phyloP scores from a whole-genome alignment of 2,113 vertebrate species.

The Empidonax alnorum region DNA sequence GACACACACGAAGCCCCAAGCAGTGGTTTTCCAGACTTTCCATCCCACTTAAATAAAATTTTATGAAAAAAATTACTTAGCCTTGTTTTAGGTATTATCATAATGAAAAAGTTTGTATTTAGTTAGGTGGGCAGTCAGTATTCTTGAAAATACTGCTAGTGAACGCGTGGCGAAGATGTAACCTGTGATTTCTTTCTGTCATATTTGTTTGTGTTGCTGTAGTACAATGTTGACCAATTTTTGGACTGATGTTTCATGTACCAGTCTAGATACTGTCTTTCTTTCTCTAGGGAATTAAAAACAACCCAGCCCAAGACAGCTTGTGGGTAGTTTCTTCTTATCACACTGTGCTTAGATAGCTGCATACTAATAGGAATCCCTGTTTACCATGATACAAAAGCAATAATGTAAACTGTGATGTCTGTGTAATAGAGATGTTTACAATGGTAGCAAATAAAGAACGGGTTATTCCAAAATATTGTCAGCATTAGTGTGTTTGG shows the following conservation, averaged over 20 bases:
- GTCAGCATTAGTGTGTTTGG: neutral
- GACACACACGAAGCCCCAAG: neutral
- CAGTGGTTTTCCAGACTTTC: neutral
- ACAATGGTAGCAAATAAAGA: conserved; percentile 73
- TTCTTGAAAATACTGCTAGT: neutral
- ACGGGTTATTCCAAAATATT: neutral
- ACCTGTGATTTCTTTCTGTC: neutral
- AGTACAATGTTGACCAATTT: neutral
- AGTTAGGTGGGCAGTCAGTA: neutral
- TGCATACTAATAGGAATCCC: neutral
- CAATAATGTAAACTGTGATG: conserved; percentile 70
- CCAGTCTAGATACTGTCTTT: neutral
- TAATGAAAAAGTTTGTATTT: neutral
- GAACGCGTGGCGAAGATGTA: neutral
- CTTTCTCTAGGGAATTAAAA: neutral
- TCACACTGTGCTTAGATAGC: conserved; percentile 45
- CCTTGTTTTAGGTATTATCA: neutral
- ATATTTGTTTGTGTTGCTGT: conserved; percentile 10
- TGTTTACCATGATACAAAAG: conserved; percentile 46
- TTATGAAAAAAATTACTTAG: neutral
- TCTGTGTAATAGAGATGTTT: conserved; percentile 57
- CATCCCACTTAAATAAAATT: neutral
- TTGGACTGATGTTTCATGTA: neutral
- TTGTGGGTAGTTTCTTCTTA: conserved; percentile 15
- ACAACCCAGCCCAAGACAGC: neutral